Evolutionary conservation across 2,113 vertebrate genomes (phyloP).

Genomic region (Nibea coibor): DNA sequence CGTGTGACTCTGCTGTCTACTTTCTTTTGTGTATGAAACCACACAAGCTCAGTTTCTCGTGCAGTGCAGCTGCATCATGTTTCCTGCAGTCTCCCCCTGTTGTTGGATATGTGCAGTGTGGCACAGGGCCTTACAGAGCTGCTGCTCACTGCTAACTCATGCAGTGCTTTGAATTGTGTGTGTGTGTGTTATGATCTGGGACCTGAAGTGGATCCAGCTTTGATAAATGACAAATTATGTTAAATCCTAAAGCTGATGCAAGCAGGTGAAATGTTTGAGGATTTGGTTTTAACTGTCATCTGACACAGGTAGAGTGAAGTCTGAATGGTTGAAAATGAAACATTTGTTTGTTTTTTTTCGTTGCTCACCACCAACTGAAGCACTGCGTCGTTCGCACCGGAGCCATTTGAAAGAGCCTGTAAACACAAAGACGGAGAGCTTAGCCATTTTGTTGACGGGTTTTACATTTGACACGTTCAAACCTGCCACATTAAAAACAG

Average conservation of each 20-base stretch:
- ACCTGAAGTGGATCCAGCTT: not conserved
- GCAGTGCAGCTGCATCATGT: not conserved
- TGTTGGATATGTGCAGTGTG: not conserved
- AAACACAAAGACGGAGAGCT: conserved; percentile 11
- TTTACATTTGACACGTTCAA: not conserved
- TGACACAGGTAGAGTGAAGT: not conserved
- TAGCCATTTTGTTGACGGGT: not conserved
- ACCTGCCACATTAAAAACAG: too few relatives aligned
- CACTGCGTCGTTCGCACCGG: conserved; percentile 62
- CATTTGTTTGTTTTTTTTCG: not conserved
- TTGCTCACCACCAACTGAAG: conserved; percentile 84
- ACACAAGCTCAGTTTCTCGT: not conserved
- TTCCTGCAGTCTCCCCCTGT: not conserved
- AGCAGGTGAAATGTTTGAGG: not conserved
- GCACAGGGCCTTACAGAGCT: too few relatives aligned
- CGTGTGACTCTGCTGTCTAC: not conserved
- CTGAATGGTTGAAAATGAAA: not conserved
- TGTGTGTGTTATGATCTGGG: not conserved
- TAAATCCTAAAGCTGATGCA: not conserved
- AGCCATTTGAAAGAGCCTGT: conserved; percentile 80
- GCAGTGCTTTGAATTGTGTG: not conserved
- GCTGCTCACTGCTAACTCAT: not conserved
- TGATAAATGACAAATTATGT: not conserved
- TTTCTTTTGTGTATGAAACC: not conserved
- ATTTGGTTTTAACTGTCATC: not conserved